Conservation (phyloP, 2,797 vertebrate species). For the Agapornis canus region DNA sequence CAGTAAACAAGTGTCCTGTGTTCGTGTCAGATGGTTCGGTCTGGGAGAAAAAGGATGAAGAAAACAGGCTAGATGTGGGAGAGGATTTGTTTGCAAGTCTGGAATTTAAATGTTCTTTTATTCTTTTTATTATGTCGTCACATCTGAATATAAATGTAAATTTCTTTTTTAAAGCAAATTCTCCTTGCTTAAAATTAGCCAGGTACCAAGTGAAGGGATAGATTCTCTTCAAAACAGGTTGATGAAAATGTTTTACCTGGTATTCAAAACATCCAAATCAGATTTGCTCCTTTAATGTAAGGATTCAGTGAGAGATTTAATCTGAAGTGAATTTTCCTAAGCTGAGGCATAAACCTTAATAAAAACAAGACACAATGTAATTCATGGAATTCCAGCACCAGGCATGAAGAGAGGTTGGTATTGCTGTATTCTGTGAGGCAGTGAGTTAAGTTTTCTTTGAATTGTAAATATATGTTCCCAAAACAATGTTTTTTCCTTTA, state of each 20-base stretch:
- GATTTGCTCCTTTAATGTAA: neutral
- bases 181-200: neutral
- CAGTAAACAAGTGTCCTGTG: neutral
- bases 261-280: neutral
- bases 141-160: neutral
- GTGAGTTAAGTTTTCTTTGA: constrained; percentile 24
- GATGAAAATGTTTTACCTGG: neutral
- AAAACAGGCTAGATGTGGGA: neutral
- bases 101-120: neutral
- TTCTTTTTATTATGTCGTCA: neutral
- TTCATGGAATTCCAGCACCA: neutral
- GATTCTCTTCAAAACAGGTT: neutral
- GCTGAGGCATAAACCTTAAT: neutral
- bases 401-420: neutral
- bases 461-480: constrained; percentile 50
- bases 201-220: neutral
- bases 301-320: constrained; percentile 1
- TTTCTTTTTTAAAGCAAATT: neutral
- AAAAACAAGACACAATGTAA: constrained; percentile 3
- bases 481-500: constrained; percentile 41
- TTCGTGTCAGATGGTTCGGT: neutral
- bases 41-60: neutral
- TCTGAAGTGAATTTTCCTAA: neutral
- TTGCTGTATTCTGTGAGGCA: neutral
- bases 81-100: neutral